Conservation (phyloP, 2,797 vertebrate species). For the Tokudaia muenninki region DNA sequence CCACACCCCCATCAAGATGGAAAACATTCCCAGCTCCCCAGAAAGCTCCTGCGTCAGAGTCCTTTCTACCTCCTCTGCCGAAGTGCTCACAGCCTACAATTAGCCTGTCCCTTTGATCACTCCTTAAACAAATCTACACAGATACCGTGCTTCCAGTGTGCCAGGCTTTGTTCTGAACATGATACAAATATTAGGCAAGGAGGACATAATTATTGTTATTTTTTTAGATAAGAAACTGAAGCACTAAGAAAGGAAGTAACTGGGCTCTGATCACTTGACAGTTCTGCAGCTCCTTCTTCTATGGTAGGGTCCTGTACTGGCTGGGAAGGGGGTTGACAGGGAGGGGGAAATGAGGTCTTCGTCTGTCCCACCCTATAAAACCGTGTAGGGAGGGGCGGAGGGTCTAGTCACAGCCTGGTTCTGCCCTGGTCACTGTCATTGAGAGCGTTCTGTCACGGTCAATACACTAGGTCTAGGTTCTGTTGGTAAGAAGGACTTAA, state of each 20-base stretch:
- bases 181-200: slow-evolving; percentile 49
- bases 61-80: background rate
- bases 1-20: background rate
- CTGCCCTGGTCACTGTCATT: background rate
- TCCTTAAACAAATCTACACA: slow-evolving; percentile 58
- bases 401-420: too few relatives aligned
- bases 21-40: slow-evolving; percentile 35
- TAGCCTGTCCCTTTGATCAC: slow-evolving; percentile 64
- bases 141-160: background rate
- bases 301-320: background rate
- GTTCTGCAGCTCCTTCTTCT: background rate
- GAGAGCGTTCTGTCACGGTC: background rate
- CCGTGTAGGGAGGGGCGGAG: background rate
- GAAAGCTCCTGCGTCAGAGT: background rate
- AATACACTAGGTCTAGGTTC: background rate
- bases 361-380: background rate
- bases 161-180: slow-evolving; percentile 46
- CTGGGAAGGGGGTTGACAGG: background rate
- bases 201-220: background rate
- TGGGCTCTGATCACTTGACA: background rate
- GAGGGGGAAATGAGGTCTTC: background rate
- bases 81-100: slow-evolving; percentile 60
- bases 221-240: slow-evolving; percentile 57
- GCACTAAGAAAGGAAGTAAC: background rate
- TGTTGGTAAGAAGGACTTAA: background rate